A percentile compares a stretch with the other conserved stretches of the same genome.
These are phyloP conservation scores for Etheostoma cragini DNA, from an alignment of 2,113 vertebrate genomes.

Conservation along the genomic window DNA sequence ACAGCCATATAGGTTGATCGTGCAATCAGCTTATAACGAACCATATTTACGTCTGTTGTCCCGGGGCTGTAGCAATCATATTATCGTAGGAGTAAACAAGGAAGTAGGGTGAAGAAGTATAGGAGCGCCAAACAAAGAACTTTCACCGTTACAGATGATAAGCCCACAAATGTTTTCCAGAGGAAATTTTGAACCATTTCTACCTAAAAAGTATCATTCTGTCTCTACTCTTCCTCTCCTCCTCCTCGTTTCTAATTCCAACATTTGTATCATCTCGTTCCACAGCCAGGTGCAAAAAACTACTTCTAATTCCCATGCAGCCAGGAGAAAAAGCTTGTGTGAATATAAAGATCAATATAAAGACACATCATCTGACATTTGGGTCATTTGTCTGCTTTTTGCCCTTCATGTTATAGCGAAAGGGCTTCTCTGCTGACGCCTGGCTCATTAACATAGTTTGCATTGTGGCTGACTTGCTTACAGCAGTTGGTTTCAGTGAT, in stretches of 20 bases:
- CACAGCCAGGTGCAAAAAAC: not conserved
- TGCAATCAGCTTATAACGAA: too few relatives aligned
- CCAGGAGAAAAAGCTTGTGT: not conserved
- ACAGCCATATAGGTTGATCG: too few relatives aligned
- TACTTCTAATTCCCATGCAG: not conserved
- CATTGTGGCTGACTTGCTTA: not conserved
- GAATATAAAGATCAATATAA: not conserved
- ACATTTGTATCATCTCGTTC: not conserved
- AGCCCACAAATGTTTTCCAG: too few relatives aligned
- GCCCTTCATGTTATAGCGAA: not conserved
- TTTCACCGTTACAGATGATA: too few relatives aligned
- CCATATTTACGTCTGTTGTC: too few relatives aligned
- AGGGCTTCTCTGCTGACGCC: not conserved
- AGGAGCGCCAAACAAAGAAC: too few relatives aligned
- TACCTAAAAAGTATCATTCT: too few relatives aligned
- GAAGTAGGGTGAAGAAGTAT: too few relatives aligned
- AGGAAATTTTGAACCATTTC: too few relatives aligned
- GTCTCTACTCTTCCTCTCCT: too few relatives aligned
- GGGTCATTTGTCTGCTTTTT: not conserved
- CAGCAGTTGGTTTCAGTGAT: not conserved
- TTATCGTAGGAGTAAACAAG: too few relatives aligned
- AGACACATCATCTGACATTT: slow-evolving; percentile 30
- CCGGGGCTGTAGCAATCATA: too few relatives aligned
- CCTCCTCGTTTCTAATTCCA: not conserved
- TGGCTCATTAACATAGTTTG: slow-evolving; percentile 9